Base-by-base conservation (phyloP, 1,140 invertebrate species). In the Drosophila ohnishii region DNA sequence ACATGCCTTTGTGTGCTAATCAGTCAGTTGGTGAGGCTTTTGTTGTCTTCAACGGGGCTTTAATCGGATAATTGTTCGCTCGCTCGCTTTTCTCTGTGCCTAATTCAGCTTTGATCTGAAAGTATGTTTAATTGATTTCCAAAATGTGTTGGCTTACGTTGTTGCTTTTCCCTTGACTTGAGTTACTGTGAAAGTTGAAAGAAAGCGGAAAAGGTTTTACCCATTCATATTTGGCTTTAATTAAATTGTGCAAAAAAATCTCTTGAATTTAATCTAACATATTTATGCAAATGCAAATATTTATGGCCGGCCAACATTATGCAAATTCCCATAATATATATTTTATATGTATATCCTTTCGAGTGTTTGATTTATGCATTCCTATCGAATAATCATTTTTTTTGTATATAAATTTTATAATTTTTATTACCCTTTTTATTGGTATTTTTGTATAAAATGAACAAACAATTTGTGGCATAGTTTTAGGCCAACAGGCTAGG, bases 1-100 rank as follows among this genome's bases (percentile, higher is more conserved):
- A 51, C 47, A 59, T 39, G 81, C 62, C 35, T 82, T 86, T 86
- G 48, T 76, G 82, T 82, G 75, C 82, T 83, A 87, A 83, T 86
- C 82, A 87, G 70, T 86, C 63, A 81, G 44, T 60, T 55, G 67
- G 58, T 22, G 16, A 48, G 69, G 63, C 76, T 85, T 70, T 57
- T 57, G 73, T 69, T 60, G 48, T 45, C 63, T 74, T 70, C 60
- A 32, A 44, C 45, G 66, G 42, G 30, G 48, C 42, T 48, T 78
- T 61, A 66, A 67, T 69, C 55, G 47, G 61, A 53, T 66, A 65
- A 73, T 63, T 65, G 50, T 42, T 45, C 19, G 19, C 42, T 63
- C 40, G 57, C 44, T 57, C 40, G 45, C 44, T 59, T 45, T 56
- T 62, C 44, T 48, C 42, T 19, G 9, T 47, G 58, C 42, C 40